Evolutionary conservation across 2,888 invertebrate species (phyloP), one percentile per base, ranked within the genome.

Genomic region (Cybosia mesomella): DNA sequence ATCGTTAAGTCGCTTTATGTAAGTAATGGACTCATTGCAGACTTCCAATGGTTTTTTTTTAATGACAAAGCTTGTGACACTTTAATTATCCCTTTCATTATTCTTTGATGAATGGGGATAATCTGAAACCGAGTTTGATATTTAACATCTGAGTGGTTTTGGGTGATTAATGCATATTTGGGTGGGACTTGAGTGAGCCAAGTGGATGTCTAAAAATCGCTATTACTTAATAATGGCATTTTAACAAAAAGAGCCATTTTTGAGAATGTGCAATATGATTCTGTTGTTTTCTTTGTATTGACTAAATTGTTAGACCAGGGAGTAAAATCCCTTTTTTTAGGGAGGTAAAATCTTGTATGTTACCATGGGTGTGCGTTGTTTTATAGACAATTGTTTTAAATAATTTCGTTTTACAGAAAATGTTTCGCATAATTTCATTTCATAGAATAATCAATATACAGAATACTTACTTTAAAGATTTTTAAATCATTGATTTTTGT

Each of bases 1-100:
- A 73, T 67, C 59, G 54, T 68, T 28, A 72, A 70, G 63, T 43
- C 18, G 60, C 64, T 76, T 76, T 66, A 74, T 72, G 68, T 49
- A 65, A 73, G 72, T 76, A 74, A 80, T 66, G 75, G 77, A 73
- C 67, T 21, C 39, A 8, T 57, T 57, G 60, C 43, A 32, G 49
- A 36, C 39, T 62, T 43, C 53, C 49, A 58, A 11, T 13, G 74
- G 73, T 70, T 73, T 71, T 74, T 53, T 62, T 21, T 58, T 60
- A 74, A 71, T 74, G 70, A 67, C 73, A 71, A 76, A 64, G 66
- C 72, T 74, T 71, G 22, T 69, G 64, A 74, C 70, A 73, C 64
- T 65, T 74, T 60, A 58, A 79, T 71, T 72, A 74, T 68, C 34
- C 64, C 39, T 72, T 71, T 68, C 55, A 24, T 28, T 32, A 67